Evolutionary conservation across 2,797 vertebrate species (phyloP), one percentile per base, ranked within the genome.

Genomic region (Heterohyrax brucei): DNA sequence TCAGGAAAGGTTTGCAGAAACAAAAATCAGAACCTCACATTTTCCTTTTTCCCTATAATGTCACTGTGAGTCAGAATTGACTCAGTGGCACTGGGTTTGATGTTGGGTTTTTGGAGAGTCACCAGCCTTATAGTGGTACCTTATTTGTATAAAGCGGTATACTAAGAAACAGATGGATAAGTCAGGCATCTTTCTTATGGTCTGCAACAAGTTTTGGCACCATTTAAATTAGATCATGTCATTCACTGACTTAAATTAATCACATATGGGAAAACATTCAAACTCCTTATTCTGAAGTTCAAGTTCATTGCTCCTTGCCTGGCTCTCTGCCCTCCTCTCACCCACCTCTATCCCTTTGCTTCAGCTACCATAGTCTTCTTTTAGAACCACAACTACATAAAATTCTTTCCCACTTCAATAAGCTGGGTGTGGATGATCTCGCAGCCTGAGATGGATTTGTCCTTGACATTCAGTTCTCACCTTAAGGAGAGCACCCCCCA

Each of bases 141-240:
- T 88, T 56, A 33, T 68, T 96, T 77, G 78, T 4, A 77, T 1
- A 50, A 14, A 62, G 26, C 4, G 12, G 19, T 30, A 87, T 73
- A 61, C 7, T 48, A 30, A 33, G 12, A 4, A 68, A 68, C 12
- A n/a, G 59, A 18, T 18, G 6, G 48, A 19, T 1, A 76, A 7
- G n/a, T 7, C 30, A 89, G 46, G 22, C 3, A 19, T 46, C 16
- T 68, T 77, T 89, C 28, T 28, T 18, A 64, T n/a, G 14, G 3
- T 5, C 3, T 4, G 26, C 16, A 30, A 59, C 0, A n/a, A 22
- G 1, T 7, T 70, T 10, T 61, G 44, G 33, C 12, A 80, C 3
- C 26, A 78, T 87, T 87, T 53, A 33, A 70, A 39, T 70, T 50
- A 77, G 30, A 62, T 66, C 8, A 0, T 28, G 39, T 33, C 16